phyloP scores from a whole-genome alignment of 2,888 invertebrate genomes.

The Leptinotarsa haldemani region DNA sequence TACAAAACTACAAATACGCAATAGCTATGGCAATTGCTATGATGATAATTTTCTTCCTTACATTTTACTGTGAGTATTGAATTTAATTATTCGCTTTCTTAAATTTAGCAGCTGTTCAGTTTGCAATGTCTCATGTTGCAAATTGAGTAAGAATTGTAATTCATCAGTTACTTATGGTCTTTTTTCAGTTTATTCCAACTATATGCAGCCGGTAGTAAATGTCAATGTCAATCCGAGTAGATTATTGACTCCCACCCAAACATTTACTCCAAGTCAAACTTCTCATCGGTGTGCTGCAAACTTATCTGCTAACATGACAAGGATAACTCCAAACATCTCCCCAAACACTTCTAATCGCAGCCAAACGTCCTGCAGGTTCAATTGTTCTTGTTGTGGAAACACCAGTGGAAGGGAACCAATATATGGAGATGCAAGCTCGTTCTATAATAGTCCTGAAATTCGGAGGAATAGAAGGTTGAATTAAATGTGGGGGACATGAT shows the following conservation, averaged over 20 bases:
- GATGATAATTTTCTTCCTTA: constrained; percentile 59
- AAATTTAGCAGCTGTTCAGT: no score
- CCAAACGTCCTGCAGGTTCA: constrained; percentile 25
- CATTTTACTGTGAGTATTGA: constrained; percentile 61
- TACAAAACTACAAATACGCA: constrained; percentile 54
- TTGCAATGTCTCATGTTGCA: no score
- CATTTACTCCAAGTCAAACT: constrained; percentile 10
- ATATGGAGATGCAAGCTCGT: constrained; percentile 61
- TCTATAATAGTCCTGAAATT: constrained; percentile 60
- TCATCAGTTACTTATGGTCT: constrained; percentile 1
- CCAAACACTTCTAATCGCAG: constrained; percentile 8
- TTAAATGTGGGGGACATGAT: constrained; percentile 43
- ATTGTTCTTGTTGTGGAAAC: constrained; percentile 34
- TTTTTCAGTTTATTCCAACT: constrained; percentile 61
- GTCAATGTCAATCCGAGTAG: constrained; percentile 55
- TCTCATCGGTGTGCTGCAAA: constrained; percentile 39
- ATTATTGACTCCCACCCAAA: constrained; percentile 15
- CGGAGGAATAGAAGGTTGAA: constrained; percentile 60
- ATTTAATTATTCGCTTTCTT: background rate
- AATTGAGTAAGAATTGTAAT: no score
- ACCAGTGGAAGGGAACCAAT: constrained; percentile 54
- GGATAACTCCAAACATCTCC: constrained; percentile 31
- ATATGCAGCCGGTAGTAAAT: constrained; percentile 62
- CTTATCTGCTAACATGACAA: constrained; percentile 27
- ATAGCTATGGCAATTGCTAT: constrained; percentile 53